Base-by-base conservation (phyloP, 2,797 vertebrate genomes). In the Sphaeramia orbicularis region DNA sequence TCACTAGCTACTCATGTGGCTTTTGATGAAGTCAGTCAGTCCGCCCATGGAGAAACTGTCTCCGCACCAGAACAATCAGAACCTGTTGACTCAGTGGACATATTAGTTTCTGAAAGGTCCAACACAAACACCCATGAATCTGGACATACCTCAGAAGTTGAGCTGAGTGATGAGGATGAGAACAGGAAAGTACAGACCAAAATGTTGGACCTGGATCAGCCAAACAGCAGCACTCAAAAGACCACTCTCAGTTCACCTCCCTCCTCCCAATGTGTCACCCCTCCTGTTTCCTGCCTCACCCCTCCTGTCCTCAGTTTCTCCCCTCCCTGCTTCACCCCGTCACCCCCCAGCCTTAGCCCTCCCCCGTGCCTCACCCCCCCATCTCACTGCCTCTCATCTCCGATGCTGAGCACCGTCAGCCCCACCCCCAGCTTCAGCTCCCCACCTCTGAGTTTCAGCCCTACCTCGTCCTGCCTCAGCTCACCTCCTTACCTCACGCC, bases 401-500 rank as follows among this genome's bases (percentile, higher is more conserved):
- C 75, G 0, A 51, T 71, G 49, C 61, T 76, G 27, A 83, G 50
- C 48, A 59, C 80, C 0, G n/a, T 80, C 44, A 87, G 83, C 66
- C 77, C 80, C 0, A 35, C 63, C 0, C 79, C 89, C 32, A 90
- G 84, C 62, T 86, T 81, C 7, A 81, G 84, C 77, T 89, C 89
- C 48, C 86, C 85, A 10, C 75, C 86, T 14, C 58, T 85, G 47
- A 91, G 85, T 70, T 83, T 90, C 74, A 91, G 91, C 59, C 89
- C 91, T 10, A 88, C 88, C 43, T 92, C 90, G 0, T 91, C 92
- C 54, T 81, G 85, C 66, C 87, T 91, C 60, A 90, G 90, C 76
- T 90, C 91, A 15, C 89, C 90, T 65, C 80, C 90, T 14, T 91
- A 91, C 76, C 88, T 92, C 65, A 91, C 89, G n/a, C 90, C 91